Base-by-base conservation (phyloP, 1,140 invertebrate genomes). In the Apis dorsata region DNA sequence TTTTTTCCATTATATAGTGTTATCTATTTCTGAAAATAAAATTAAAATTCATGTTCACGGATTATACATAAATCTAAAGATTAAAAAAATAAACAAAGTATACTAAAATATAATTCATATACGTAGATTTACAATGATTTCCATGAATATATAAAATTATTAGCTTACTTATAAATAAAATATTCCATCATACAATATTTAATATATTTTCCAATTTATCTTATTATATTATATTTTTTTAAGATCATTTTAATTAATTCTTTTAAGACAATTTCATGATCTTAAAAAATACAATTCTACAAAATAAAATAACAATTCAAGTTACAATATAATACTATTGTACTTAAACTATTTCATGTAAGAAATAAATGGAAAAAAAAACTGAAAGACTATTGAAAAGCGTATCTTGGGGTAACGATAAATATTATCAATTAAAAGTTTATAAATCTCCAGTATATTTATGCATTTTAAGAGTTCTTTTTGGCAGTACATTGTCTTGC, bases 381-480 rank as follows among this genome's bases (percentile, higher is more conserved):
- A 74, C 10, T 19, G 1, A 34, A 34, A 69, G 51, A 68, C n/a
- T 59, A 53, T 21, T 10, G 44, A 24, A 60, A 53, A 69, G 49
- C 4, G 24, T 69, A 81, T 4, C 49, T 5, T 21, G 13, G 73
- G 24, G 15, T 19, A 59, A 59, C 65, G 55, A 68, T 49, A 59
- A 81, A 79, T 9, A 55, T 28, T 60, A 53, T 59, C 65, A 53
- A 83, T 86, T 85, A 90, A 89, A 90, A 89, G 85, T 86, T 91
- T 90, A 89, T 85, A 90, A 90, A 89, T 73, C 49, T 82, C 81
- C 76, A 63, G 79, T 90, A 75, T 90, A 89, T 90, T 89, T 85
- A 84, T 88, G 66, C 69, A 83, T 76, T 88, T 87, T 70, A 69
- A 80, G 74, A 63, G 65, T 79, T 73, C 69, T 82, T 75, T 90